phyloP scores from a whole-genome alignment of 1,140 invertebrate species.

The Lordiphosa stackelbergi region DNA sequence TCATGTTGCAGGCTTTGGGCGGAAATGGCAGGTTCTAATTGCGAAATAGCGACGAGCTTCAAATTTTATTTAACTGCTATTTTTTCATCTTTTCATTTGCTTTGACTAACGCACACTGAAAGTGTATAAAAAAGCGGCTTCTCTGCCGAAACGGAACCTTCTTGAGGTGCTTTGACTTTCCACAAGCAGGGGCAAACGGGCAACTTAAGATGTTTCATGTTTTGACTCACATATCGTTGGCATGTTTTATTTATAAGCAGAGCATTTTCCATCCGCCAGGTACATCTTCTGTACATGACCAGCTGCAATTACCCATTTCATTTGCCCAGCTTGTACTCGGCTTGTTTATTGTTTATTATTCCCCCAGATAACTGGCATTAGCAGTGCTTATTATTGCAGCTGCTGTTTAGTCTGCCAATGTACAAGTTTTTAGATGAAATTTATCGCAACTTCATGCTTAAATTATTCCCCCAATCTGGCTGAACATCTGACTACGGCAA shows the following conservation, averaged over 20 bases:
- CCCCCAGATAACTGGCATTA: neutral
- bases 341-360: conserved; percentile 39
- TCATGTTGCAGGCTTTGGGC: too few species aligned
- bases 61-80: too few species aligned
- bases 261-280: conserved; percentile 19
- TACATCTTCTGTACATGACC: conserved; percentile 15
- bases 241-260: conserved; percentile 64
- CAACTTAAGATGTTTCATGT: conserved; percentile 21
- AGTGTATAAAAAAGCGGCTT: too few species aligned
- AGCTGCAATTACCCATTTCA: conserved; percentile 48
- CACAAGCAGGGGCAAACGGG: too few species aligned
- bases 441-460: too few species aligned
- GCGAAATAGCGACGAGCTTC: too few species aligned
- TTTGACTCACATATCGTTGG: conserved; percentile 39
- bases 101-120: too few species aligned
- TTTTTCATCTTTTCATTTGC: too few species aligned
- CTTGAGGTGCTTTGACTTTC: conserved; percentile 2
- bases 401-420: conserved; percentile 1
- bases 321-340: conserved; percentile 44
- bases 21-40: too few species aligned
- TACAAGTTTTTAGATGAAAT: too few species aligned
- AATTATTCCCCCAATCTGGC: too few species aligned
- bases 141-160: too few species aligned
- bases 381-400: conserved; percentile 10
- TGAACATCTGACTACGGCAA: conserved; percentile 3